Base-by-base conservation (phyloP, 2,113 vertebrate species). In the Oophaga pumilio region DNA sequence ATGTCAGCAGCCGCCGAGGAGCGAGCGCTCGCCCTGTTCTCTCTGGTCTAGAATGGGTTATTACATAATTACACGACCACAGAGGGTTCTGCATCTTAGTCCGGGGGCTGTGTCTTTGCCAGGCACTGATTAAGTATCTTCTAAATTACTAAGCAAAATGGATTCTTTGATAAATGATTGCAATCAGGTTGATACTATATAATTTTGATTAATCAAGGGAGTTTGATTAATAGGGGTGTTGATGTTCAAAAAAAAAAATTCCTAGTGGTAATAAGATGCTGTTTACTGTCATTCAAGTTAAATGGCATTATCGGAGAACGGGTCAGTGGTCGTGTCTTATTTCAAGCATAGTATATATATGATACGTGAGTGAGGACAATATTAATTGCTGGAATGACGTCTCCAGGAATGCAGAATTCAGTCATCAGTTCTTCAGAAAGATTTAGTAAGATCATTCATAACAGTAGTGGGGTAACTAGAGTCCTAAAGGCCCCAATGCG, bases 191-290 rank as follows among this genome's bases (percentile, higher is more conserved):
- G 91, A 91, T 94, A 93, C 92, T 93, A 91, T 93, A 90, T 92
- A 93, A 94, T 94, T 95, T 93, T 93, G 90, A 94, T 95, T 95
- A 95, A 94, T 94, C 93, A 94, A 91, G 87, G 73, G 76, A 92
- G 90, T 94, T 93, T 93, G 92, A 94, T 94, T 94, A 94, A 95
- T 95, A 94, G 93, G 89, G 71, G 83, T 89, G 89, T 91, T 93
- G 91, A 94, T 93, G 22, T 53, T 90, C 82, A 87, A 91, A 91
- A 91, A 92, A 92, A 91, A 91, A 91, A 92, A 92, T 91, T 88
- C 14, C 87, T 91, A 82, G 64, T 90, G 91, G 89, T 84, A 88
- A 85, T 89, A 85, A 90, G 86, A 85, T 83, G 4, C 15, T 90
- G 76, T 92, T 92, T 91, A 88, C 90, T 92, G 76, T 89, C 89